Percentiles rank a stretch among this genome's conserved stretches.
These are phyloP conservation scores for Orientallactaga sibirica DNA, from an alignment of 2,797 vertebrate genomes.

Conservation along the genomic window DNA sequence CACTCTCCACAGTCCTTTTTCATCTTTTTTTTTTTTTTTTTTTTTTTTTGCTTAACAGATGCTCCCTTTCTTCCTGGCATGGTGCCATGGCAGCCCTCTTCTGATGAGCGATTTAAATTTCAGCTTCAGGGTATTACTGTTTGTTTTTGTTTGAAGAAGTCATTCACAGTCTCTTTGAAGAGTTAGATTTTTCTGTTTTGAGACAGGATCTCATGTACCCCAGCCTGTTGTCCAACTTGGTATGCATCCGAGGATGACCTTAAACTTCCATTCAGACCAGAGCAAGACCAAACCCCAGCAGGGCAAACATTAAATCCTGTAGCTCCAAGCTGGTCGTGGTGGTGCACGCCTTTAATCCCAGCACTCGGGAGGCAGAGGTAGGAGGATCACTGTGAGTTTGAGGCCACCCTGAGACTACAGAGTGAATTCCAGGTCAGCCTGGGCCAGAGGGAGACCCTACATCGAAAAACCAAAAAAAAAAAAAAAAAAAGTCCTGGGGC, in stretches of 20 bases:
- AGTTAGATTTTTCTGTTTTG: neutral
- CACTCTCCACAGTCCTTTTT: neutral
- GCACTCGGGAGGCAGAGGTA: no score
- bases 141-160: constrained; percentile 45
- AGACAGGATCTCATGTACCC: no score
- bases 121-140: constrained; percentile 24
- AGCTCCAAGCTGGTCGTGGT: no score
- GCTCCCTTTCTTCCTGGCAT: constrained; percentile 4
- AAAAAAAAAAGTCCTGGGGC: no score
- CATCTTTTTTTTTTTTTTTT: neutral
- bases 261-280: neutral
- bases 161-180: constrained; percentile 40
- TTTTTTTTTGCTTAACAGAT: neutral
- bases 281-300: neutral
- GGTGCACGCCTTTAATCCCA: no score
- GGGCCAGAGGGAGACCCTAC: no score
- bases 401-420: no score
- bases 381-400: no score
- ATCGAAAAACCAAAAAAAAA: no score
- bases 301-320: neutral
- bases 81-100: neutral
- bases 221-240: no score
- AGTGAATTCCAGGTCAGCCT: no score
- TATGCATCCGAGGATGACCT: no score
- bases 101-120: constrained; percentile 46